Evolutionary conservation across 2,113 vertebrate genomes (phyloP), one percentile per base, ranked within the genome.

Genomic region (Emydura subglobosa): DNA sequence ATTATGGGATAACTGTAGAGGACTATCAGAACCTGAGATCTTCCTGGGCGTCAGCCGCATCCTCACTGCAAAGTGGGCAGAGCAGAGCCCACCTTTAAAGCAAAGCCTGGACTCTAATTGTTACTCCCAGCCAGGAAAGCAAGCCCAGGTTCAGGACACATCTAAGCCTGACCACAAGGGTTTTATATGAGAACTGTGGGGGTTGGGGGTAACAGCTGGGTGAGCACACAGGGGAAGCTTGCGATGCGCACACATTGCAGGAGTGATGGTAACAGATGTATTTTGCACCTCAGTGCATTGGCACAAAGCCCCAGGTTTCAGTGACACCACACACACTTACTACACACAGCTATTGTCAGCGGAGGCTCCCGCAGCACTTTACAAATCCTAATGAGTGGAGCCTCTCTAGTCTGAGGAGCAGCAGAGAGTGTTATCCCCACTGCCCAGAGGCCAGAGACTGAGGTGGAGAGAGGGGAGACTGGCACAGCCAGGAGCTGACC

Each of bases 1-100:
- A 39, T 79, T 1, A 68, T 0, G 2, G 25, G 7, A 19, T 0
- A 0, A 3, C 7, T 5, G 3, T 0, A 0, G 85, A 49, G 55
- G 92, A 4, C 9, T 51, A 80, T 3, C 19, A 25, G 9, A 3
- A 59, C 65, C 55, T 8, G 76, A 59, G 51, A 59, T 42, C 29
- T 0, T 3, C 90, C 54, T 19, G 22, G 17, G 31, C 1, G 92
- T 50, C 80, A 44, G 68, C 17, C 22, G n/a, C n/a, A 72, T 42
- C n/a, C 7, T 42, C 21, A 24, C 68, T 39, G n/a, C n/a, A 42
- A 72, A 24, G 68, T 39, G 39, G 68, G 68, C 10, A 24, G n/a
- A 19, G 22, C 19, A 39, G 21, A 11, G 34, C 68, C 34, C 65
- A 39, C n/a, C 10, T 8, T 25, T 10, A 59, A 51, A 39, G 39